Evolutionary conservation across 1,140 invertebrate species (phyloP), one percentile per base, ranked within the genome.

Genomic region (Lepidostoma basale): DNA sequence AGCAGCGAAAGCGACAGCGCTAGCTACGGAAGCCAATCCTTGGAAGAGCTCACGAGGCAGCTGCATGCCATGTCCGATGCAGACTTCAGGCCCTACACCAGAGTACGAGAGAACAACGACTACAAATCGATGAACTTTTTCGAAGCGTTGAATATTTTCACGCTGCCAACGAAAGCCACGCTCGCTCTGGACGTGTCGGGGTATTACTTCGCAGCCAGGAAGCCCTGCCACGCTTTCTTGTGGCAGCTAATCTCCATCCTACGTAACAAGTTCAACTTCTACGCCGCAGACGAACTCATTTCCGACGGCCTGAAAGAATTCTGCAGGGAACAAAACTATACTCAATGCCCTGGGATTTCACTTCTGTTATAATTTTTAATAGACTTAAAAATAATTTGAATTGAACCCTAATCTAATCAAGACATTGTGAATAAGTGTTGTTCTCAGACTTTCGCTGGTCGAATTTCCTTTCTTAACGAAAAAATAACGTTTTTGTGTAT

Each of bases 201-300:
- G 6, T 67, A 76, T 44, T 77, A 79, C 40, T 76, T 79, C 68
- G 75, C 77, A 33, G 75, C 74, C n/a, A 79, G 77, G 67, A 76
- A 74, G 10, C 74, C 76, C 0, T 80, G 79, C 54, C 77, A 80
- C 68, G 77, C 76, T 6, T 79, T 78, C 56, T 78, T 80, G 67
- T 76, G 77, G 3, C 75, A 79, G 47, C 59, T 79, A 14, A 73
- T 73, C 30, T 66, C 67, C 0, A 58, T 65, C 9, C 40, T 69
- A 3, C 70, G 69, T 23, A 39, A 33, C 23, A 25, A 14, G 20
- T 3, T 22, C 0, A 62, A 49, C 16, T 60, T 52, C 23, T 36
- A 65, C 3, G 25, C 36, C 0, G 49, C 56, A 9, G 44, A 68
- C 18, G 33, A 42, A 14, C 28, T 73, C 6, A 62, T 73, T 22